Conservation (phyloP, 2,797 vertebrate genomes). For the Siniperca undulata region DNA sequence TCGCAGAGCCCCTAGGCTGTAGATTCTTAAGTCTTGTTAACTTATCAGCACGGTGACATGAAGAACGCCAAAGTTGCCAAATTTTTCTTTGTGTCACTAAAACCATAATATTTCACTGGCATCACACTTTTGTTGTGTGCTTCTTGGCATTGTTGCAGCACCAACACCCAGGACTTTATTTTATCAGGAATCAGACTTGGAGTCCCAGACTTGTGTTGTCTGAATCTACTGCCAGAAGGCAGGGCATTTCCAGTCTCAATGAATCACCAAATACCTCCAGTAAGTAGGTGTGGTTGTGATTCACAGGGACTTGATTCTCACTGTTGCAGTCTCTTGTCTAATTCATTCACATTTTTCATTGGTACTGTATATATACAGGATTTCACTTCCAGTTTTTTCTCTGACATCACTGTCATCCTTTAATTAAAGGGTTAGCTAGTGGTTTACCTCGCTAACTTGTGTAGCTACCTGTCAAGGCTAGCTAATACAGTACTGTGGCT, state of each 20-base stretch:
- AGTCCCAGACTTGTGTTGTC: constrained; percentile 57
- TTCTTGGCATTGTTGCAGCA: constrained; percentile 15
- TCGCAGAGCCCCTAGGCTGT: neutral
- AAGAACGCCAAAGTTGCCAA: neutral
- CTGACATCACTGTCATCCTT: constrained; percentile 10
- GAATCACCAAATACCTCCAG: constrained; percentile 77
- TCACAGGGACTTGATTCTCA: constrained; percentile 52
- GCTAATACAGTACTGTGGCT: neutral
- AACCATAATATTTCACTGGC: constrained; percentile 13
- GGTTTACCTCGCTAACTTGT: constrained; percentile 8
- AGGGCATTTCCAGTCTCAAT: constrained; percentile 74
- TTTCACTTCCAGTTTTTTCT: constrained; percentile 30
- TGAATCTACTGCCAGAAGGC: constrained; percentile 68
- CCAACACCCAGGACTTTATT: constrained; percentile 33
- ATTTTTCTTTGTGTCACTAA: neutral
- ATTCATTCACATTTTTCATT: constrained; percentile 43
- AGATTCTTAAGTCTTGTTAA: neutral
- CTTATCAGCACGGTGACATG: neutral
- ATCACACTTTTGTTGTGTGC: constrained; percentile 23
- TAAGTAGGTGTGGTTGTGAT: constrained; percentile 69
- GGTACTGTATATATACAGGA: constrained; percentile 5
- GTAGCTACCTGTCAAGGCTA: constrained; percentile 6
- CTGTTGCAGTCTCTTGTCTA: constrained; percentile 33
- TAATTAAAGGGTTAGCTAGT: neutral
- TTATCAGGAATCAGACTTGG: constrained; percentile 28